A percentile compares a stretch with the other conserved stretches of the same genome.
Evolutionary conservation across 2,888 invertebrate species (phyloP).

Genomic region (Drosophila imparisetae): DNA sequence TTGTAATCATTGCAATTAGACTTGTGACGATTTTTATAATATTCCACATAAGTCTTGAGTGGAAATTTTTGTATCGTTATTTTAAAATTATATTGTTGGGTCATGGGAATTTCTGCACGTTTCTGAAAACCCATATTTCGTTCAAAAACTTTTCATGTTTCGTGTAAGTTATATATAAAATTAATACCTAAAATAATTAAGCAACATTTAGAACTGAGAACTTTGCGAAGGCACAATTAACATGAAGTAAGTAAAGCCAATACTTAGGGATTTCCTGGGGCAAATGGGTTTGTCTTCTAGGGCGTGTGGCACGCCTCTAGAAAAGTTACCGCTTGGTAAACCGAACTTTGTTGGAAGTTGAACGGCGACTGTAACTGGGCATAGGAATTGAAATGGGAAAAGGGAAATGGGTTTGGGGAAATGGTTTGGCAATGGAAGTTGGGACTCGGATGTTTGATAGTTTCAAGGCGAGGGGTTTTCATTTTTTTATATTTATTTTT

Average conservation of each 20-base stretch:
- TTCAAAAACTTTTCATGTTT: not conserved
- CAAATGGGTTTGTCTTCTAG: conserved; percentile 34
- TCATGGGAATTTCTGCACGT: not conserved
- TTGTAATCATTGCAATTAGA: not conserved
- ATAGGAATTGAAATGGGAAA: conserved; percentile 6
- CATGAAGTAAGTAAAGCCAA: conserved; percentile 7
- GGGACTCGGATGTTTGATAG: conserved; percentile 3
- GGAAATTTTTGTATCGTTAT: not conserved
- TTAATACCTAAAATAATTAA: not conserved
- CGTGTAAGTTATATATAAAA: not conserved
- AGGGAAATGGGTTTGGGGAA: not conserved
- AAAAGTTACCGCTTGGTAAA: conserved; percentile 43
- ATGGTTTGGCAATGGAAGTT: conserved; percentile 1
- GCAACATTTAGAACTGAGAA: not conserved
- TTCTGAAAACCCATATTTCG: not conserved
- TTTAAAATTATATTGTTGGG: not conserved
- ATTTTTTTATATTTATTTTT: not conserved
- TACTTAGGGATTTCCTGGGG: conserved; percentile 14
- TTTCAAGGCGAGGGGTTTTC: not conserved
- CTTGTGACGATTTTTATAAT: not conserved
- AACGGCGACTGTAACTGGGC: conserved; percentile 4
- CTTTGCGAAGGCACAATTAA: not conserved
- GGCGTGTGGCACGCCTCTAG: conserved; percentile 50
- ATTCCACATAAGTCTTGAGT: not conserved
- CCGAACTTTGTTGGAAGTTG: conserved; percentile 41